Conservation (phyloP, 2,113 vertebrate genomes). For the Pomatostomus ruficeps region DNA sequence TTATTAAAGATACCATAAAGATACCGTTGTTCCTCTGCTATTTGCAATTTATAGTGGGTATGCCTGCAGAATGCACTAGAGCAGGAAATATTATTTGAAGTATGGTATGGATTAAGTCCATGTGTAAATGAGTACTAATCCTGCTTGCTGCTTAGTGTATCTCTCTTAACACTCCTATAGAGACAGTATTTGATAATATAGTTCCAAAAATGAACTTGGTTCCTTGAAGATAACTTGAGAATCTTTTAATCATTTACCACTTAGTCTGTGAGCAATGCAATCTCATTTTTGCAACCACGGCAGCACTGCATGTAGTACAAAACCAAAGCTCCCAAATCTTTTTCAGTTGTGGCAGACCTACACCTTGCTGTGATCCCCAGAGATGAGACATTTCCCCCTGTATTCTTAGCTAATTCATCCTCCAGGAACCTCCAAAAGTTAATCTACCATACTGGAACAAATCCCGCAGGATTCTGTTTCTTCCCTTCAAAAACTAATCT, state of each 20-base stretch:
- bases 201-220: neutral
- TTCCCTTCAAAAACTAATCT: neutral
- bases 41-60: neutral
- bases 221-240: neutral
- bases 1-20: conserved; percentile 20
- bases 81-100: neutral
- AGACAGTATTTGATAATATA: neutral
- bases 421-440: neutral
- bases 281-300: neutral
- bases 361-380: neutral
- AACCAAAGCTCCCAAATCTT: neutral
- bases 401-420: neutral
- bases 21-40: neutral
- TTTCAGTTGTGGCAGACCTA: neutral
- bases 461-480: neutral
- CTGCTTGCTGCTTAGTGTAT: neutral
- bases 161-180: neutral
- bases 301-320: neutral
- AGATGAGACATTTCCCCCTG: neutral
- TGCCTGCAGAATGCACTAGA: neutral
- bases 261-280: neutral
- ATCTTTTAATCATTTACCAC: neutral
- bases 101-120: neutral
- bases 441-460: neutral
- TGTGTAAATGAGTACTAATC: neutral